These are phyloP conservation scores for Pyxicephalus adspersus DNA, from an alignment of 2,113 vertebrate genomes.

Conservation along the genomic window DNA sequence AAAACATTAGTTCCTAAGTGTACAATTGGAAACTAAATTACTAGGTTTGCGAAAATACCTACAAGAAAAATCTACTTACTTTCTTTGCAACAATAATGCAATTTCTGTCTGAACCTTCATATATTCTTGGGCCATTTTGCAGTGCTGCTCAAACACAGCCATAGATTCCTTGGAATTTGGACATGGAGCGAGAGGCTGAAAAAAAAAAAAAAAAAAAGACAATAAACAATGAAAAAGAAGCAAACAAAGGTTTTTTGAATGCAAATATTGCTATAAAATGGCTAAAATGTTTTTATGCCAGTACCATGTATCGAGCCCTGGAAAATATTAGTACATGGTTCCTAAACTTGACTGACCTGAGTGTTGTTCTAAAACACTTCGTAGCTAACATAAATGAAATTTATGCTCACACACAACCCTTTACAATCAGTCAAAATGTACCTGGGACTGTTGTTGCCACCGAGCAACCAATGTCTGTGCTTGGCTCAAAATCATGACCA, in stretches of 20 bases:
- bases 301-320: conserved; percentile 59
- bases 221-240: conserved; percentile 59
- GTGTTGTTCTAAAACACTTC: not conserved
- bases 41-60: too few relatives aligned
- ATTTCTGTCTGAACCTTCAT: conserved; percentile 99
- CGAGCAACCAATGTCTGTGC: too few relatives aligned
- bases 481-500: too few relatives aligned
- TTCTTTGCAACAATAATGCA: conserved; percentile 93
- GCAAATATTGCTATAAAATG: conserved; percentile 62
- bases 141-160: conserved; percentile 99
- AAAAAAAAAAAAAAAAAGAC: conserved; percentile 66
- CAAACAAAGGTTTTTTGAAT: conserved; percentile 65
- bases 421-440: too few relatives aligned
- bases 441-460: not conserved
- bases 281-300: conserved; percentile 67
- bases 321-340: conserved; percentile 58
- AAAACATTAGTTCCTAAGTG: not conserved
- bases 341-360: conserved; percentile 62
- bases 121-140: conserved; percentile 99
- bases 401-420: too few relatives aligned
- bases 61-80: conserved; percentile 76
- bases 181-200: conserved; percentile 95
- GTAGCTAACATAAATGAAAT: too few relatives aligned
- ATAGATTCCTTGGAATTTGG: conserved; percentile 99
- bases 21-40: too few relatives aligned